Base-by-base conservation (phyloP, 2,888 invertebrate genomes). In the Limnephilus marmoratus region DNA sequence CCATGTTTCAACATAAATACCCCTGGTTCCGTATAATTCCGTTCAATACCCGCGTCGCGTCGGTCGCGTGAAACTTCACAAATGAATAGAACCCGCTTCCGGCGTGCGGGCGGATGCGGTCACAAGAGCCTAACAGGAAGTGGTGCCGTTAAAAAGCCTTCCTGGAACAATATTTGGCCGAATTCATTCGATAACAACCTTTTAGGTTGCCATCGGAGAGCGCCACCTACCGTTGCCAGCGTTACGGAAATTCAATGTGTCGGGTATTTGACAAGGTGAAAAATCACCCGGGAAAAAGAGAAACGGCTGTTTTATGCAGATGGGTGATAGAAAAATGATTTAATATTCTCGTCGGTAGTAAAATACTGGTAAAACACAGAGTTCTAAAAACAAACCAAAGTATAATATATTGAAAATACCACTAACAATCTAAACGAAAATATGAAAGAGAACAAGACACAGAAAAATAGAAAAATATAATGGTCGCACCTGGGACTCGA, bases 121-220 rank as follows among this genome's bases (percentile, higher is more conserved):
- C 85, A 85, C 85, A 85, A 85, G 85, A 85, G 85, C 85, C 85
- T n/a, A 45, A 85, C 85, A 85, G 85, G 85, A 85, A 41, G 85
- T 45, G 85, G 41, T 7, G 85, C 37, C 18, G 85, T n/a, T 41
- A 85, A 85, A 85, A 41, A 85, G 85, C 85, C 85, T 41, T 37
- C n/a, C 85, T 24, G n/a, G 85, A 85, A 85, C 85, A 85, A n/a
- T 34, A 41, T 18, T 85, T 85, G 45, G 85, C 18, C 45, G 24
- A 85, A 85, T 24, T n/a, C n/a, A 85, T 41, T 85, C 85, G 85
- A 85, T 85, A 85, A 85, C 85, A 85, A 85, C 85, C 85, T 45
- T 85, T 85, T 85, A 85, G 85, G 12, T 18, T 2, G 24, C 85
- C 85, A 13, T 85, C 45, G 34, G 29, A 9, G 24, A 37, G 18